Conservation (phyloP, 2,888 invertebrate species). For the Gerris lacustris region DNA sequence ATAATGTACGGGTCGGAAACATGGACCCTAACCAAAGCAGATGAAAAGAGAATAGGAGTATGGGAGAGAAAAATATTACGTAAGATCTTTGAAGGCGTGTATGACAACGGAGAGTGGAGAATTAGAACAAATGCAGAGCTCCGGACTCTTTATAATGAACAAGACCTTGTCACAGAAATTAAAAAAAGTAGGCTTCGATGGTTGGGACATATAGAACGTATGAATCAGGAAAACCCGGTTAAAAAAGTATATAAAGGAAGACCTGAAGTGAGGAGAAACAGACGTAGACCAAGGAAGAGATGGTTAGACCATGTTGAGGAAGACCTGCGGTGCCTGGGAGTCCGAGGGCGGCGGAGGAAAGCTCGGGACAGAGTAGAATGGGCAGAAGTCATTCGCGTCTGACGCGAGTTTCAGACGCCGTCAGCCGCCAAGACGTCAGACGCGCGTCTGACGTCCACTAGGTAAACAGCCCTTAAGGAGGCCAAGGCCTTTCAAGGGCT, state of each 20-base stretch:
- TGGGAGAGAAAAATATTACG: too few relatives aligned
- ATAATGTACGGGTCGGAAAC: too few relatives aligned
- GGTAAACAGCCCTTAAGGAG: too few relatives aligned
- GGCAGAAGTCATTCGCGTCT: background rate
- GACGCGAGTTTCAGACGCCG: too few relatives aligned
- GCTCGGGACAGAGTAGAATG: constrained; percentile 9
- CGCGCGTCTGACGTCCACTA: too few relatives aligned
- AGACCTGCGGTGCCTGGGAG: background rate
- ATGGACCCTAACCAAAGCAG: too few relatives aligned
- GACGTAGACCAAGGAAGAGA: constrained; percentile 14
- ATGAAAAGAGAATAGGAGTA: too few relatives aligned
- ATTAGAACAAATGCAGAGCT: constrained; percentile 16
- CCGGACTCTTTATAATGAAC: background rate
- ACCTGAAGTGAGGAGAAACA: constrained; percentile 11
- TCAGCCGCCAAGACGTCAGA: too few relatives aligned
- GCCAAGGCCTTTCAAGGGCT: too few relatives aligned
- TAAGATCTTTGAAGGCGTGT: too few relatives aligned
- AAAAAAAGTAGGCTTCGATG: constrained; percentile 11
- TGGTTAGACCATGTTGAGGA: constrained; percentile 7
- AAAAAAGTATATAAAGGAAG: background rate
- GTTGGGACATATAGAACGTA: background rate
- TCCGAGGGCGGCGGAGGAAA: constrained; percentile 6
- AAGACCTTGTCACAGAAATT: constrained; percentile 5
- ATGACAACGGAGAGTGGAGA: constrained; percentile 5
- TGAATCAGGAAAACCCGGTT: background rate